Base-by-base conservation (phyloP, 2,113 vertebrate species). In the Heteronetta atricapilla region DNA sequence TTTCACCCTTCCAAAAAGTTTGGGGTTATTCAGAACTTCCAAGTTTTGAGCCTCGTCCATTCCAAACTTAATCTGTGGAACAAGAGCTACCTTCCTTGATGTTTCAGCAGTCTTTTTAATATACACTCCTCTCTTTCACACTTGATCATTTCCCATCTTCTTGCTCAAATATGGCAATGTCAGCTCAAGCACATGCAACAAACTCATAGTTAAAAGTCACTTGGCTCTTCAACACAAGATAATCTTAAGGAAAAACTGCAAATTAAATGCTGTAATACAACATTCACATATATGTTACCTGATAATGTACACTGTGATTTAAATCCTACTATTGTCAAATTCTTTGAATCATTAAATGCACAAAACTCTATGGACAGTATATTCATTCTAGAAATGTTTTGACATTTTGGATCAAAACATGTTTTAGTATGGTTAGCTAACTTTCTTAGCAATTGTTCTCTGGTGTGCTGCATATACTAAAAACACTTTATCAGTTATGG, bases 1-100 rank as follows among this genome's bases (percentile, higher is more conserved):
- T 92, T 94, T 88, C 89, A 48, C 77, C 62, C 58, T 82, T 44
- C 86, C 77, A 31, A 84, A 95, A 96, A 90, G 58, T 90, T 36
- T 89, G 40, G 28, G n/a, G 28, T 56, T 87, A 70, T 62, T 96
- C 73, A 84, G 69, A 79, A 50, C 2, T 8, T 80, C 34, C 66
- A 78, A 64, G 48, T 88, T 90, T 73, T 89, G 66, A 85, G 76
- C 77, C 63, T 94, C 28, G 25, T 79, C 77, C n/a, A 33, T 55
- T 59, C 33, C 74, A 93, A 70, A 63, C 81, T 86, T 16, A 59
- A n/a, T 69, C 36, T 0, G 0, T 55, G 63, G 62, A 96, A 86
- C 11, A 17, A 82, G 62, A 88, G 36, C 36, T 86, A 76, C 50
- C 36, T 96, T 88, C 64, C 76, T 53, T 74, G 44, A 22, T 5